A percentile compares a stretch with the other conserved stretches of the same genome.
These are phyloP conservation scores for Andinoacara biseriatus DNA, from an alignment of 2,113 vertebrate genomes.

Conservation along the genomic window DNA sequence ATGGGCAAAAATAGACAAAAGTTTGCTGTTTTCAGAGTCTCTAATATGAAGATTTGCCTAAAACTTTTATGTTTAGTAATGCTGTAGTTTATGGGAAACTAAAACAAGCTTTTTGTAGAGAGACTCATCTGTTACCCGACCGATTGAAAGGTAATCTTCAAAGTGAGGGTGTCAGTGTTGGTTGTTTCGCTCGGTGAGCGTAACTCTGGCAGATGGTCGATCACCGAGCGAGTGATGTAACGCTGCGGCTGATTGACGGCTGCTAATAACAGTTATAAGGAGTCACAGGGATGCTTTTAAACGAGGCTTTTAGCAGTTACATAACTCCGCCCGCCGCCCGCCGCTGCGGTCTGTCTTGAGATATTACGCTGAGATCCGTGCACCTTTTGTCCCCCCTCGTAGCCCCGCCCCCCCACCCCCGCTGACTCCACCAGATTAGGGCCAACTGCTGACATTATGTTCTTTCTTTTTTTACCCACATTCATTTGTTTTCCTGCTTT, in stretches of 20 bases:
- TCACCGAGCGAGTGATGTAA: slow-evolving; percentile 13
- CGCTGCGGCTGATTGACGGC: background rate
- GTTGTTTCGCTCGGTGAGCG: background rate
- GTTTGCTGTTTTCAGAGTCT: background rate
- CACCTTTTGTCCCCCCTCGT: slow-evolving; percentile 43
- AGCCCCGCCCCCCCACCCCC: background rate
- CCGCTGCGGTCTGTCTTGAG: slow-evolving; percentile 25
- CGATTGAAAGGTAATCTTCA: background rate
- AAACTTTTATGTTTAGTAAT: too few relatives aligned
- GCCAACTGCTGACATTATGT: slow-evolving; percentile 20
- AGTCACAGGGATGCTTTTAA: slow-evolving; percentile 30
- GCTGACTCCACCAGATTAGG: slow-evolving; percentile 37
- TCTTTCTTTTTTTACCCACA: slow-evolving; percentile 5
- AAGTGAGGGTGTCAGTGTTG: background rate
- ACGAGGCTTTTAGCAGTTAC: slow-evolving; percentile 2
- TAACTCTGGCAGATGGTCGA: slow-evolving; percentile 9
- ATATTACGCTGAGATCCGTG: slow-evolving; percentile 32
- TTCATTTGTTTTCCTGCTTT: slow-evolving; percentile 17
- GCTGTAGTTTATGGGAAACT: background rate
- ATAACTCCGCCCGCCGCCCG: background rate
- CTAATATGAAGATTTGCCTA: background rate
- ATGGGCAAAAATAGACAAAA: background rate
- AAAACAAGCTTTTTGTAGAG: background rate
- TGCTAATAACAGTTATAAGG: background rate
- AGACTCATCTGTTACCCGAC: background rate